Conservation (phyloP, 2,888 invertebrate species). For the Hemaris fuciformis region DNA sequence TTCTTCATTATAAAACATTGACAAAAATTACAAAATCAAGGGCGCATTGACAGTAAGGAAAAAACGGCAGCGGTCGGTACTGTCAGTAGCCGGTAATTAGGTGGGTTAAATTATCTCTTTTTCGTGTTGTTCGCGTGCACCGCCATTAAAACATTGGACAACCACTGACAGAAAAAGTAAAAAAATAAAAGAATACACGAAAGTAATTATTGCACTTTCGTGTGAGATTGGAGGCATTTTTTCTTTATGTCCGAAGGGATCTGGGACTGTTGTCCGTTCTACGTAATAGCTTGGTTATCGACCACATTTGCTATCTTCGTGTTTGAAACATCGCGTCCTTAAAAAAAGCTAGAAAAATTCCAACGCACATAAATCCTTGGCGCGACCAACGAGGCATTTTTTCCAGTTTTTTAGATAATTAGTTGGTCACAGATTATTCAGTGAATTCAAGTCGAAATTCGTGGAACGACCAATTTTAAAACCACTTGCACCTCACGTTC, state of each 20-base stretch:
- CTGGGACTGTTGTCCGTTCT: no score
- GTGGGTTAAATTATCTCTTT: background rate
- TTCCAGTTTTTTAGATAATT: background rate
- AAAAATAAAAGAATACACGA: background rate
- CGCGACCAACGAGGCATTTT: no score
- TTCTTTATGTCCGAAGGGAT: background rate
- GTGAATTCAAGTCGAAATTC: background rate
- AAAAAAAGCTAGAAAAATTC: no score
- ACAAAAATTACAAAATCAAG: background rate
- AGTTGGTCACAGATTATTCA: background rate
- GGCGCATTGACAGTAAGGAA: background rate
- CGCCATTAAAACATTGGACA: background rate
- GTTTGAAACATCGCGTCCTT: no score
- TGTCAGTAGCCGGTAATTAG: background rate
- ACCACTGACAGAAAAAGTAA: background rate
- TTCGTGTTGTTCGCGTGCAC: background rate
- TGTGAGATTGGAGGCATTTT: background rate
- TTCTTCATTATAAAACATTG: background rate
- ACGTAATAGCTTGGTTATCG: no score
- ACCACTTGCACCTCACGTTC: no score
- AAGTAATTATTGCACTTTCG: background rate
- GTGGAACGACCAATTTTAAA: background rate
- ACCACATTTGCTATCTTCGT: no score
- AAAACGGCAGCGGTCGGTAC: background rate
- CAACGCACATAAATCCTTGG: no score